phyloP scores from a whole-genome alignment of 30 jellyfish, hydroid and myxozoan genomes.

The Chironex yamaguchii region DNA sequence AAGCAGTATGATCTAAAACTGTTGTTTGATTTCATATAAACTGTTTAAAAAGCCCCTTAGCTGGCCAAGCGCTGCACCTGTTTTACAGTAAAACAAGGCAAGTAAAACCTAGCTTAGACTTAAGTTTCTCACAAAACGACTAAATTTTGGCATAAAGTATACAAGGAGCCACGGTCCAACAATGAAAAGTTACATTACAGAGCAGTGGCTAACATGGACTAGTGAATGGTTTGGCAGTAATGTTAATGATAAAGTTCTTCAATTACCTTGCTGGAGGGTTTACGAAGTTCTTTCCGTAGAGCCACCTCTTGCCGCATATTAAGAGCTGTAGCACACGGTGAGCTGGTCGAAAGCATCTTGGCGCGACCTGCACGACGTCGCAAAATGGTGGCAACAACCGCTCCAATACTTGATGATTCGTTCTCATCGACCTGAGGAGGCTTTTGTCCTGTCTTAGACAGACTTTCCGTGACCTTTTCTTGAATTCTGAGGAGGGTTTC shows the following conservation, averaged over 20 bases:
- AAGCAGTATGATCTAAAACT: no score
- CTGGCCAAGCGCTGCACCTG: no score
- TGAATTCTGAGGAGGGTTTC: conserved; percentile 61
- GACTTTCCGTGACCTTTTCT: conserved; percentile 24
- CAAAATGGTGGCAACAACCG: conserved; percentile 67
- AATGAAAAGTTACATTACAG: no score
- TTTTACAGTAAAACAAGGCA: no score
- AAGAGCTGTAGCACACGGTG: conserved; percentile 48
- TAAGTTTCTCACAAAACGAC: no score
- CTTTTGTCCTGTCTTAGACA: not conserved
- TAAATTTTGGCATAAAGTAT: no score
- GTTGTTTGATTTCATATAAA: no score
- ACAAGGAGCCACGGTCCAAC: no score
- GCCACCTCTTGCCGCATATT: conserved; percentile 83
- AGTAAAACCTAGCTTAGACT: no score
- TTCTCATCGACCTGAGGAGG: conserved; percentile 24
- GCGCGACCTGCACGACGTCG: conserved; percentile 58
- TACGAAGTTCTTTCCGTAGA: conserved; percentile 79
- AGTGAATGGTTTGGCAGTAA: no score
- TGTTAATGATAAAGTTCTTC: not conserved
- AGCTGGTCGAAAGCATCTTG: conserved; percentile 25
- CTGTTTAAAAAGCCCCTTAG: no score
- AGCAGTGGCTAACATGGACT: no score
- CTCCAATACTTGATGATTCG: conserved; percentile 81
- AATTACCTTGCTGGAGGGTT: conserved; percentile 82